A percentile compares a stretch with the other conserved stretches of the same genome.
Conservation (phyloP, 2,797 vertebrate genomes). For the Xerus rutilus region DNA sequence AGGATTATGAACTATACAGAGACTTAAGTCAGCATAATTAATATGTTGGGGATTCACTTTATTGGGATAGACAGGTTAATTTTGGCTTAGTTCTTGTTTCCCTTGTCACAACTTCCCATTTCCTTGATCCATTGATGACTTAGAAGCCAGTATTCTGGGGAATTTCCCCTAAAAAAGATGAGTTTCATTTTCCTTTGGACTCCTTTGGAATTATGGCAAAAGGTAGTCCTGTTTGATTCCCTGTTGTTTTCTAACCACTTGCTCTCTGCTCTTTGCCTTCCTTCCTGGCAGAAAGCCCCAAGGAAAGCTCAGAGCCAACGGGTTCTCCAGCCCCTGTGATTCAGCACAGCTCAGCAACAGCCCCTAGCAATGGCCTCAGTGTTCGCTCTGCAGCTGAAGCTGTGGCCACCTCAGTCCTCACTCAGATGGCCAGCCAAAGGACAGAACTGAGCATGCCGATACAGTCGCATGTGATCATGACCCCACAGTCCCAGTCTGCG, state of each 20-base stretch:
- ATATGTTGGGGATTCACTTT: not conserved
- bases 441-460: constrained; percentile 90
- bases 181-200: constrained; percentile 52
- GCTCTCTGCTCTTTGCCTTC: constrained; percentile 69
- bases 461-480: constrained; percentile 96
- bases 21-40: not conserved
- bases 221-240: not conserved
- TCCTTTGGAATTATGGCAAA: constrained; percentile 52
- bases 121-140: constrained; percentile 23
- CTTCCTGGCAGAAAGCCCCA: constrained; percentile 92
- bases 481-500: constrained; percentile 96
- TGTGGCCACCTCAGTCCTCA: constrained; percentile 97
- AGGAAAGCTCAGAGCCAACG: constrained; percentile 94
- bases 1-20: constrained; percentile 10
- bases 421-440: constrained; percentile 96
- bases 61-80: not conserved
- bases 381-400: constrained; percentile 95
- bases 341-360: constrained; percentile 96
- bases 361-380: constrained; percentile 93
- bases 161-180: not conserved
- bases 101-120: constrained; percentile 7
- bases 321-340: constrained; percentile 96
- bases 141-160: constrained; percentile 45
- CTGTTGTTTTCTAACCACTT: constrained; percentile 65
- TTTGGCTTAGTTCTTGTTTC: constrained; percentile 39